A percentile compares a stretch with the other conserved stretches of the same genome.
Evolutionary conservation across 2,797 vertebrate genomes (phyloP).

Genomic region (Cottoperca gobio): DNA sequence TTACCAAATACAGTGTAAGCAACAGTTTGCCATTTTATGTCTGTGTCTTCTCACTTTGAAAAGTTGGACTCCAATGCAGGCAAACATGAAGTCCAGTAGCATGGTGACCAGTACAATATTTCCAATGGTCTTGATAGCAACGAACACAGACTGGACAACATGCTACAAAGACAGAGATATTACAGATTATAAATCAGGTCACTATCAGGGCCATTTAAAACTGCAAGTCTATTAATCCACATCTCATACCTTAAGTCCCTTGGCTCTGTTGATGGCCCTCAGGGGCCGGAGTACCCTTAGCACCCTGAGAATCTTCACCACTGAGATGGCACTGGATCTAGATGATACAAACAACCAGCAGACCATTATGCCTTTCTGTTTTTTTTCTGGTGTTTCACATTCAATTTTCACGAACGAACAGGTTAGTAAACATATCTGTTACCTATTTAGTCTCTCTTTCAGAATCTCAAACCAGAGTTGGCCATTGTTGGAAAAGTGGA

Average conservation of each 20-base stretch:
- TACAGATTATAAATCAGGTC: background rate
- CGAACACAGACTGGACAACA: constrained; percentile 95
- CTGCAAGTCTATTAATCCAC: background rate
- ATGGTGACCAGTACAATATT: constrained; percentile 96
- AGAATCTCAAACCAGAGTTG: too few relatives aligned
- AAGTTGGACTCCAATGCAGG: constrained; percentile 95
- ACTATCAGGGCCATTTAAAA: background rate
- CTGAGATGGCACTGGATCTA: constrained; percentile 94
- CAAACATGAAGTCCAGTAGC: constrained; percentile 95
- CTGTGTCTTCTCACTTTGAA: constrained; percentile 88
- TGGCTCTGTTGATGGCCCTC: constrained; percentile 94
- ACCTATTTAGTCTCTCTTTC: too few relatives aligned
- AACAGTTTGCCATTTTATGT: background rate
- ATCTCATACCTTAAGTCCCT: constrained; percentile 91
- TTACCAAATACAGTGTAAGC: background rate
- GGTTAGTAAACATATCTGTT: too few relatives aligned
- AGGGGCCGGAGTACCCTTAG: constrained; percentile 92
- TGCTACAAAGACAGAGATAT: constrained; percentile 80
- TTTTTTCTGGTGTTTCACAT: too few relatives aligned
- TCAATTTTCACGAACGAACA: too few relatives aligned
- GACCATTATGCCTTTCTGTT: too few relatives aligned
- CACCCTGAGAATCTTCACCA: constrained; percentile 96
- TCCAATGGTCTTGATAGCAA: constrained; percentile 96
- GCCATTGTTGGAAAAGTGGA: too few relatives aligned
- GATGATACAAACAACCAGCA: background rate